These are phyloP conservation scores for Girardinichthys multiradiatus DNA, from an alignment of 2,113 vertebrate species.

Conservation along the genomic window DNA sequence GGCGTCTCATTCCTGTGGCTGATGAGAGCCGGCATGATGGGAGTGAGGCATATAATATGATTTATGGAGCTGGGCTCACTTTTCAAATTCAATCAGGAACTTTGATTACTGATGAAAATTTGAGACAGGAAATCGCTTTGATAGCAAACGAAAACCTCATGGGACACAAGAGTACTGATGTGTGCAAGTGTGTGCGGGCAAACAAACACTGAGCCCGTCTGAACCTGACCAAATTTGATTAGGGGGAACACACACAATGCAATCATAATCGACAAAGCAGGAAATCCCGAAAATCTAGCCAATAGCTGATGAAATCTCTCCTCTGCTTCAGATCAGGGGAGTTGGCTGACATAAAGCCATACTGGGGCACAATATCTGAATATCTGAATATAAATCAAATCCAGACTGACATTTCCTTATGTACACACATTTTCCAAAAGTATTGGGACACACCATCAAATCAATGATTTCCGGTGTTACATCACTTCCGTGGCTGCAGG, in stretches of 20 bases:
- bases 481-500: too few relatives aligned
- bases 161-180: slow-evolving; percentile 59
- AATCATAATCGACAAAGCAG: slow-evolving; percentile 56
- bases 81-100: slow-evolving; percentile 82
- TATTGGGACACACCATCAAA: too few relatives aligned
- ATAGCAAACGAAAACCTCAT: slow-evolving; percentile 78
- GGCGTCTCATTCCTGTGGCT: slow-evolving; percentile 70
- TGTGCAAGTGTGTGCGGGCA: slow-evolving; percentile 28
- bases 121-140: slow-evolving; percentile 80
- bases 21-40: slow-evolving; percentile 72
- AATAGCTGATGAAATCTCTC: slow-evolving; percentile 41
- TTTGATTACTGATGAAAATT: slow-evolving; percentile 82
- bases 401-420: not conserved
- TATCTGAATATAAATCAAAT: not conserved
- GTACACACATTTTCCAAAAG: too few relatives aligned
- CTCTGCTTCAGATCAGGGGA: slow-evolving; percentile 27
- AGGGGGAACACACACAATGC: slow-evolving; percentile 48
- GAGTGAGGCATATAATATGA: slow-evolving; percentile 80
- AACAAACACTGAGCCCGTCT: slow-evolving; percentile 33
- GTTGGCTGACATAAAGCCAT: not conserved
- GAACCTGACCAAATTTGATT: slow-evolving; percentile 67
- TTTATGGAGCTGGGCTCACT: slow-evolving; percentile 77
- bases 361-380: not conserved
- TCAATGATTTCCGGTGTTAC: too few relatives aligned
- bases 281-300: slow-evolving; percentile 46